Base-by-base conservation (phyloP, 2,113 vertebrate species). In the Boulengeromyrus knoepffleri region DNA sequence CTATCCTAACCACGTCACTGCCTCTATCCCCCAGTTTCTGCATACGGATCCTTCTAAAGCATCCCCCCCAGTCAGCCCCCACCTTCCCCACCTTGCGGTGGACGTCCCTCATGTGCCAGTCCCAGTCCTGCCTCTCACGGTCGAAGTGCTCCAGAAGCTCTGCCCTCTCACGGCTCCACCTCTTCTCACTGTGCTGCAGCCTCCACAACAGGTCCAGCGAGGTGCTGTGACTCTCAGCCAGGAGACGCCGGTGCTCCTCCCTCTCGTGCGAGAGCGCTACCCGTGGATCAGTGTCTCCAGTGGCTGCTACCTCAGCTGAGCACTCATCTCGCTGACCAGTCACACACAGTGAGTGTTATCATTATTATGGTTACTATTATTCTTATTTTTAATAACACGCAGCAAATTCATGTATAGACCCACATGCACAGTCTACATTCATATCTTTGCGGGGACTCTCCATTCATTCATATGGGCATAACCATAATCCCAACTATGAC, bases 191-290 rank as follows among this genome's bases (percentile, higher is more conserved):
- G 87, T 98, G 97, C 92, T 97, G 97, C 89, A 99, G 96, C 94
- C 97, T 98, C 97, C 98, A 97, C 92, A 96, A 96, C 42, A 99
- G 96, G 92, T 98, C 98, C 97, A 99, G 94, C 39, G 97, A 96
- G 89, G 96, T 92, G 80, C 94, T 92, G 45, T 98, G 98, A 91
- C 96, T 98, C 88, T 98, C 97, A 0, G 98, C 97, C 87, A 99
- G 95, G 83, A 98, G 96, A 46, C 96, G 96, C 93, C 93, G 96
- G 90, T 99, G 98, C 74, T 96, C 97, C 92, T 99, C 97, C 1
- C 97, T 95, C 94, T 98, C 98, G 93, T 93, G 96, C 90, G 94
- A 95, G 19, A 97, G 90, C 0, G 45, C 89, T 42, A 39, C 80
- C 39, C 39, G 36, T 15, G 31, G 21, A 6, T 89, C 80, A 1